Evolutionary conservation across 2,113 vertebrate species (phyloP).

Genomic region (Hippopotamus amphibius): DNA sequence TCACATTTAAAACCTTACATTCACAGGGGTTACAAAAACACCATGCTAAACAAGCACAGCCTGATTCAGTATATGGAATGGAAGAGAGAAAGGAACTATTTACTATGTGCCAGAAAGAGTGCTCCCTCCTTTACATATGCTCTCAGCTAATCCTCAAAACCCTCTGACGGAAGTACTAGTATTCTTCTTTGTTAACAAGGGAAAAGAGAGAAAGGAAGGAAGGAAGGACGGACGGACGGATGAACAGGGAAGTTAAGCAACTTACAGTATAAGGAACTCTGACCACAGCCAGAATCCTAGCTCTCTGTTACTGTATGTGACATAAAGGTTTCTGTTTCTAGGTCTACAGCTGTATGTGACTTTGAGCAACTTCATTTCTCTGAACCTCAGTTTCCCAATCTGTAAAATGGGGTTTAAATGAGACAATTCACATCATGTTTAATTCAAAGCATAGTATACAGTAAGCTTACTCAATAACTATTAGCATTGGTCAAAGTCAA

Average conservation of each 20-base stretch:
- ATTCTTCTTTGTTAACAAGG: neutral
- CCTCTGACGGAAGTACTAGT: neutral
- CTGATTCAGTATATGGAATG: neutral
- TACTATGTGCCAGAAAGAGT: neutral
- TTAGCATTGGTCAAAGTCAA: constrained; percentile 25
- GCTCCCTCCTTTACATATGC: neutral
- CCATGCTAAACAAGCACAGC: neutral
- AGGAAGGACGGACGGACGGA: neutral
- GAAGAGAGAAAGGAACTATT: neutral
- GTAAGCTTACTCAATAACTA: constrained; percentile 1
- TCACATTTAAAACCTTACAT: constrained; percentile 31
- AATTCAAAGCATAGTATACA: neutral
- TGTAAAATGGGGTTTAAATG: neutral
- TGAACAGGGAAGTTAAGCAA: constrained; percentile 19
- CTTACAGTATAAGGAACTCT: neutral
- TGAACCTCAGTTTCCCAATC: neutral
- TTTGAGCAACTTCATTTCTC: neutral
- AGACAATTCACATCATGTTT: neutral
- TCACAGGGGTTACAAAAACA: constrained; percentile 40
- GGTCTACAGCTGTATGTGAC: neutral
- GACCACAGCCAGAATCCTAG: constrained; percentile 29
- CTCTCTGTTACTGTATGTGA: neutral
- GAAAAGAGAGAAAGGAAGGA: neutral
- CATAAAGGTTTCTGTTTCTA: neutral
- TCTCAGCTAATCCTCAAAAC: constrained; percentile 22